These are phyloP conservation scores for Stenurella melanura DNA, from an alignment of 2,888 invertebrate species.

Conservation along the genomic window DNA sequence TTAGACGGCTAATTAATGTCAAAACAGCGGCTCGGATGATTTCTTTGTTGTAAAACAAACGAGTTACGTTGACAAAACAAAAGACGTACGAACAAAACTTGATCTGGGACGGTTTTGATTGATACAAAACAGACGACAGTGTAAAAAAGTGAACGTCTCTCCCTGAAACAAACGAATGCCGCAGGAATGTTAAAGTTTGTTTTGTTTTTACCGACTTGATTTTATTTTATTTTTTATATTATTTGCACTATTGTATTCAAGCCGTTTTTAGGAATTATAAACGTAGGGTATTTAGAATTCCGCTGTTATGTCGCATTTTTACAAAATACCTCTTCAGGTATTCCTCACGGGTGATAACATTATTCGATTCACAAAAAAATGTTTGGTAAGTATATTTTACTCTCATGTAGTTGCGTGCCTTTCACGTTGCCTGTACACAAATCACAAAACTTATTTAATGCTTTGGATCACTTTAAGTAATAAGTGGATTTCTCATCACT, in stretches of 20 bases:
- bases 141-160: slow-evolving; percentile 69
- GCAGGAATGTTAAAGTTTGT: slow-evolving; percentile 68
- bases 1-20: slow-evolving; percentile 71
- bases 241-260: slow-evolving; percentile 68
- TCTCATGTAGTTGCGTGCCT: neutral
- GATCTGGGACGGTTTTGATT: slow-evolving; percentile 69
- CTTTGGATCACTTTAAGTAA: too few species aligned
- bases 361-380: slow-evolving; percentile 34
- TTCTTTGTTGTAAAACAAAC: slow-evolving; percentile 68
- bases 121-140: slow-evolving; percentile 71
- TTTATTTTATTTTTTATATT: slow-evolving; percentile 60
- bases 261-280: slow-evolving; percentile 68
- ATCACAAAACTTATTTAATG: too few species aligned
- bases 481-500: too few species aligned
- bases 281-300: slow-evolving; percentile 68
- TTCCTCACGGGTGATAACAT: slow-evolving; percentile 44
- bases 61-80: slow-evolving; percentile 66
- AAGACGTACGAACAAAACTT: slow-evolving; percentile 64
- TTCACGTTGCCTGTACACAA: too few species aligned
- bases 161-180: slow-evolving; percentile 69
- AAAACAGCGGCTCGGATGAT: slow-evolving; percentile 70
- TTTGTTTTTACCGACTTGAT: slow-evolving; percentile 64
- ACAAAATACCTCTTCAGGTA: slow-evolving; percentile 46
- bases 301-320: slow-evolving; percentile 68
- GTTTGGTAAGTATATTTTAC: neutral